Evolutionary conservation across 2,797 vertebrate genomes (phyloP), one percentile per base, ranked within the genome.

Genomic region (Melanotaenia parkinsoni): DNA sequence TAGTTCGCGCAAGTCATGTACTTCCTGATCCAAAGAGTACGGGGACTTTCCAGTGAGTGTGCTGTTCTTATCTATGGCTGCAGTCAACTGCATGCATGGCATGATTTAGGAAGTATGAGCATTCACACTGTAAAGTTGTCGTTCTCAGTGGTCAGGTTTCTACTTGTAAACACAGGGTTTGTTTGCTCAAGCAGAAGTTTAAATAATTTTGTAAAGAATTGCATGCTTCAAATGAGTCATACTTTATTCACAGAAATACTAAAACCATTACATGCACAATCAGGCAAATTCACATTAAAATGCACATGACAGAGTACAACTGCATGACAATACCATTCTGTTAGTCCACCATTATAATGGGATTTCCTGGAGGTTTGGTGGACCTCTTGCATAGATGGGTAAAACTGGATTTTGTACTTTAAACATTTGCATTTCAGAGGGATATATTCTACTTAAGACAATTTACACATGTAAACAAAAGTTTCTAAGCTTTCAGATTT

Each of bases 31-130:
- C 1, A 50, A 45, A 45, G 26, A 22, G 40, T 3, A 12, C 37
- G 1, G 85, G 87, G 78, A 85, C 67, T 89, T 91, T 86, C 86
- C 87, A 76, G 5, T 10, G 7, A 8, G 0, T 7, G 0, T 28
- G 5, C 18, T 67, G 14, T 1, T 35, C 4, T 88, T 82, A 81
- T 89, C 83, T 75, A 0, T 0, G 50, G 26, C 3, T 66, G n/a
- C 82, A 85, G 50, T 13, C 13, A 76, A 70, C 79, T 43, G 69
- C 22, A 1, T 63, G 26, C 18, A 11, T 51, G 4, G 43, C 43
- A 20, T 6, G 2, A 59, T 26, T 28, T 20, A 18, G 20, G 30
- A 77, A 74, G 10, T 26, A 28, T 20, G 22, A 58, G 2, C 0
- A 2, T 14, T 28, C 20, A 3, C 6, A 38, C 22, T 45, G 33